Base-by-base conservation (phyloP, 64 coral and sea anemone species). In the Montipora efflorescens region DNA sequence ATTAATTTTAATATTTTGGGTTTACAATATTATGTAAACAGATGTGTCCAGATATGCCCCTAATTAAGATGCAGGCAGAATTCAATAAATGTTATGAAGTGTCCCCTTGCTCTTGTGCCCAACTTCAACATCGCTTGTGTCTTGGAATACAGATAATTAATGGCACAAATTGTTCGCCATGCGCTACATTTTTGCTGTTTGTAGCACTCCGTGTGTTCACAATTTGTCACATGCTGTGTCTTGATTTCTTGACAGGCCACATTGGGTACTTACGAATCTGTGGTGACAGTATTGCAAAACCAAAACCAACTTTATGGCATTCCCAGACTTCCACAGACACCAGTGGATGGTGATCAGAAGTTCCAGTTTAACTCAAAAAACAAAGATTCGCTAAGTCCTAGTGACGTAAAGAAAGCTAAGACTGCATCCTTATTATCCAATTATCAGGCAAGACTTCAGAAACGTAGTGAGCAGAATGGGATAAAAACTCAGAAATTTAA, bases 321-420 rank as follows among this genome's bases (percentile, higher is more conserved):
- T 25, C 79, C 82, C 47, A 87, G 91, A 53, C 70, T 91, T 28
- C 96, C 96, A 25, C 96, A 95, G 49, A 98, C 96, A 28, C 96
- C 96, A 66, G 93, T 95, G 7, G 96, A 98, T 44, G 89, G 69
- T 47, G 79, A 81, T 3, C 71, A 92, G 68, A 90, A 90, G 15
- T 92, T 76, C 47, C 84, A 47, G 74, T 98, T 98, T 95, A 93
- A 94, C 13, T 69, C 61, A 18, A 19, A 69, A 36, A 79, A 15
- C 15, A 61, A 48, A 66, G 84, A 95, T 55, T 57, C 2, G 3
- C 84, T 76, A 80, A 86, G 82, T 7, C 48, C 3, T 0, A 76
- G 51, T 61, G 75, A 18, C 19, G 25, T 83, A 8, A 94, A 80
- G 87, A 95, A 96, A 85, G 87, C 92, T 47, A 83, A 74, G 45